A percentile compares a stretch with the other conserved stretches of the same genome.
Evolutionary conservation across 2,113 vertebrate genomes (phyloP).

Genomic region (Sorex araneus): DNA sequence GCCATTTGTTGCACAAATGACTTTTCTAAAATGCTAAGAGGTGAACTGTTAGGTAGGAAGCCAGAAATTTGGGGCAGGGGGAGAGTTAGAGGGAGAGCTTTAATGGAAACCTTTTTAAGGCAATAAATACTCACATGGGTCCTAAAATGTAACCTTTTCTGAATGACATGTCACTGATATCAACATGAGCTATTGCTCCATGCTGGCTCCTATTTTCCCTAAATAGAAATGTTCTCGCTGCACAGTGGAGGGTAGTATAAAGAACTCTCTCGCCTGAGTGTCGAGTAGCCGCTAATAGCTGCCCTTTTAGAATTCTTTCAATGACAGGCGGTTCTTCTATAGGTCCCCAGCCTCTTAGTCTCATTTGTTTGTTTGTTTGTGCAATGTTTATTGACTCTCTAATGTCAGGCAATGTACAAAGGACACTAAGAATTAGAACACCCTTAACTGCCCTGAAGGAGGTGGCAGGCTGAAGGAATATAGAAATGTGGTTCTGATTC

Average conservation of each 20-base stretch:
- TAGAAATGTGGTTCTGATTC: neutral
- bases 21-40: slow-evolving; percentile 58
- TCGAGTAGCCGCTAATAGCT: neutral
- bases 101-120: slow-evolving; percentile 69
- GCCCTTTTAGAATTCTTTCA: slow-evolving; percentile 10
- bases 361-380: neutral
- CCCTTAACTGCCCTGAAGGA: neutral
- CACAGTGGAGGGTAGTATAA: neutral
- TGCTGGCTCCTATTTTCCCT: slow-evolving; percentile 65
- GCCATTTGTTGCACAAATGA: slow-evolving; percentile 55
- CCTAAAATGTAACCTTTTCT: slow-evolving; percentile 74
- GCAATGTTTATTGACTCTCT: neutral
- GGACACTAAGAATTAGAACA: slow-evolving; percentile 6
- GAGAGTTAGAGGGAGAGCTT: neutral
- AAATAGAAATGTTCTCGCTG: slow-evolving; percentile 59
- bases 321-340: neutral
- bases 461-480: neutral
- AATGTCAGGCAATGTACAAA: neutral
- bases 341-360: neutral
- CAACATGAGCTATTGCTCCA: slow-evolving; percentile 61
- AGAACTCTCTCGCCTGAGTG: neutral
- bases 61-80: neutral
- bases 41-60: slow-evolving; percentile 20
- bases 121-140: slow-evolving; percentile 51
- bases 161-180: slow-evolving; percentile 59